Base-by-base conservation (phyloP, 2,113 vertebrate species). In the Platysternon megacephalum region DNA sequence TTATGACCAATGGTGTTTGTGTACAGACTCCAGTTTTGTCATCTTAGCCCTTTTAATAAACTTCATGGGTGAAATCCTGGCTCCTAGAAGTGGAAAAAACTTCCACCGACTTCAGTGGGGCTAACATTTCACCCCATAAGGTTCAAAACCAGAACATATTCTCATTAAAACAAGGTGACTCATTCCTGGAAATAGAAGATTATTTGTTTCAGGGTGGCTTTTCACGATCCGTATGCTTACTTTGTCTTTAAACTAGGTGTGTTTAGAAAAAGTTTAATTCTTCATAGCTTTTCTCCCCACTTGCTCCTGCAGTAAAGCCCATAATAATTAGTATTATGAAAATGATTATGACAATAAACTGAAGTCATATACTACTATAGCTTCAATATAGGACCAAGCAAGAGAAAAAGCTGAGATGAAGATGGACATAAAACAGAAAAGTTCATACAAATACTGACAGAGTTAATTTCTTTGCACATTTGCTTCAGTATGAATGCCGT, bases 141-240 rank as follows among this genome's bases (percentile, higher is more conserved):
- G 85, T 22, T 93, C 35, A 61, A 39, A 51, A 4, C n/a, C 72
- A 76, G 39, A 76, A 76, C n/a, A 2, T 82, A 74, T 95, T 56
- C 80, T 44, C 12, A 92, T 92, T 87, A 94, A 1, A n/a, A 46
- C 32, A 78, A 83, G 74, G 56, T 16, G 79, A 51, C 79, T 93
- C 82, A 91, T 48, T 93, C 90, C 85, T 13, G 88, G 51, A 61
- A 80, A 91, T 11, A 6, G 35, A 82, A 88, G 86, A 24, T 88
- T 93, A 89, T 96, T 49, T 95, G 87, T 92, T 91, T 52, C 89
- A 91, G 94, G 85, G 83, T 78, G 16, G 42, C 58, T 93, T 82
- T 93, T 88, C 46, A 91, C 46, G 55, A 61, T 29, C 51, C 86
- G 84, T 1, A 0, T 80, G 44, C 80, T 93, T 82, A 87, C 35